Evolutionary conservation across 2,113 vertebrate species (phyloP).

Genomic region (Sarotherodon lohbergeri): DNA sequence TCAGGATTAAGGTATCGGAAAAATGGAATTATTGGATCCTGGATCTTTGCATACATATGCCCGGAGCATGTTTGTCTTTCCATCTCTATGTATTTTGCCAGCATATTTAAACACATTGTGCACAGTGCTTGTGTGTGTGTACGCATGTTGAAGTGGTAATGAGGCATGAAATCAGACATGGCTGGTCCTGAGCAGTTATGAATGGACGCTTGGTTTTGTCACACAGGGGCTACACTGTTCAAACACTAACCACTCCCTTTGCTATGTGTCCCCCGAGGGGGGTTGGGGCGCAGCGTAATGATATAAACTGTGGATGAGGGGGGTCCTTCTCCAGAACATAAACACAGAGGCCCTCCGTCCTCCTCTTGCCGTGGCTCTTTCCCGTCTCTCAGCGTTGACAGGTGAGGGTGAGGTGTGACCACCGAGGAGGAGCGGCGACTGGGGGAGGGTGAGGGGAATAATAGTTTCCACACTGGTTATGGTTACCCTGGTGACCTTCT

Average conservation of each 20-base stretch:
- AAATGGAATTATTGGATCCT: not conserved
- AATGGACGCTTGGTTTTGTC: constrained; percentile 12
- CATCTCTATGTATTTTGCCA: not conserved
- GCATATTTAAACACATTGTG: not conserved
- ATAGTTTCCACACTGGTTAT: not conserved
- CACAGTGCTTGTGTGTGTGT: not conserved
- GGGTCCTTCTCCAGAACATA: not conserved
- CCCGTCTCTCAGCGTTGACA: not conserved
- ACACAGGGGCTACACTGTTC: not conserved
- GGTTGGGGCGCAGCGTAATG: not conserved
- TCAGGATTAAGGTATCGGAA: not conserved
- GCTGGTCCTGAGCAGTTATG: constrained; percentile 6
- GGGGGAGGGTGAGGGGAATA: not conserved
- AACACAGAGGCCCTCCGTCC: not conserved
- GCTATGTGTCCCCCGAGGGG: not conserved
- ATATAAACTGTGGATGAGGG: not conserved
- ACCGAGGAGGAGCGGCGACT: not conserved
- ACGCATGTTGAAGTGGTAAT: constrained; percentile 3
- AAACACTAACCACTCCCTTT: not conserved
- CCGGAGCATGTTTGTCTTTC: not conserved
- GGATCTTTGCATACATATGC: not conserved
- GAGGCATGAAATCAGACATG: constrained; percentile 21
- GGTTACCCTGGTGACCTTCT: not conserved
- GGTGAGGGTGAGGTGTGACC: not conserved
- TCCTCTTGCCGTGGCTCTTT: not conserved